Evolutionary conservation across 1,140 invertebrate species (phyloP).

Genomic region (Metopolophium dirhodum): DNA sequence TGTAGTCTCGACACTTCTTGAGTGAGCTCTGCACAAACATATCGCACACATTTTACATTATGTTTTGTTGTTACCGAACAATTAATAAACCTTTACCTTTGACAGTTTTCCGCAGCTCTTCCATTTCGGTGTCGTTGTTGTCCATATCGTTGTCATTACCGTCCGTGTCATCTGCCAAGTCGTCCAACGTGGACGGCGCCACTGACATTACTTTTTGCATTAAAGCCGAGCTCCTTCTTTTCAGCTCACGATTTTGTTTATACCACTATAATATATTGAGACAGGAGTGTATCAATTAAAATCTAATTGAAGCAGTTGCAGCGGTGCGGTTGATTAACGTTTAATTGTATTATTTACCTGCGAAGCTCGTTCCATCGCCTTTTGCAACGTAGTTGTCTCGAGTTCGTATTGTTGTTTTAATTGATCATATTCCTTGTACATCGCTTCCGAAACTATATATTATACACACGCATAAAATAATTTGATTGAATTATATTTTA

Average conservation of each 20-base stretch:
- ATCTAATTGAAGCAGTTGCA: not conserved
- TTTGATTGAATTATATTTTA: not conserved
- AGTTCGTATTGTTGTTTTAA: conserved; percentile 75
- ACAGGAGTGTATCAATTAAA: not conserved
- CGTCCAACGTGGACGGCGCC: conserved; percentile 55
- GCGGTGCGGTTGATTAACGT: not conserved
- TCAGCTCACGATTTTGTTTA: conserved; percentile 74
- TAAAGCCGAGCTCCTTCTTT: conserved; percentile 71
- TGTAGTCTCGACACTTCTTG: conserved; percentile 71
- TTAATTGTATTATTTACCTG: conserved; percentile 62
- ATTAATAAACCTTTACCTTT: conserved; percentile 62
- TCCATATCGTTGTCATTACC: conserved; percentile 69
- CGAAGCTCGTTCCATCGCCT: conserved; percentile 67
- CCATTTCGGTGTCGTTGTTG: conserved; percentile 69
- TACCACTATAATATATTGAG: conserved; percentile 70
- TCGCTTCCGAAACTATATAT: conserved; percentile 71
- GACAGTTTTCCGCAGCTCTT: conserved; percentile 72
- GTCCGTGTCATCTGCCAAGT: conserved; percentile 62
- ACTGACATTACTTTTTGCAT: conserved; percentile 65
- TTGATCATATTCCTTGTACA: conserved; percentile 76
- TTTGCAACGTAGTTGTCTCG: conserved; percentile 73
- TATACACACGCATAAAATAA: not conserved
- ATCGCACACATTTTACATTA: not conserved
- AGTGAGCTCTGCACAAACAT: conserved; percentile 67
- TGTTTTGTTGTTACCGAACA: not conserved